These are phyloP conservation scores for Hyperopisus bebe DNA, from an alignment of 2,113 vertebrate species.

Conservation along the genomic window DNA sequence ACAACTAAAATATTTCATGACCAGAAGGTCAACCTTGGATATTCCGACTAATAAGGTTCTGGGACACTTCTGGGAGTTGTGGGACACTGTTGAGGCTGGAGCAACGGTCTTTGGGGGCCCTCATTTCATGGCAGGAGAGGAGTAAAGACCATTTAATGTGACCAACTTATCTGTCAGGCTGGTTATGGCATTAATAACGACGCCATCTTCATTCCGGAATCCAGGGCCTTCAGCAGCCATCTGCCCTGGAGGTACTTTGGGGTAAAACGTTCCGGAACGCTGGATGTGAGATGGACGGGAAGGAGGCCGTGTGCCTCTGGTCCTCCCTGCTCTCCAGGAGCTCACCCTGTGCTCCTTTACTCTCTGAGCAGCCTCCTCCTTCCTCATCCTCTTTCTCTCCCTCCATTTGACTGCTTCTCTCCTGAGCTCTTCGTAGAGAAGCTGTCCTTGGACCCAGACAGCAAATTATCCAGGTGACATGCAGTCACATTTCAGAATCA, in stretches of 20 bases:
- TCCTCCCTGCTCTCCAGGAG: not conserved
- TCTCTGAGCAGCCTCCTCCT: not conserved
- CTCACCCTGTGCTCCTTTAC: not conserved
- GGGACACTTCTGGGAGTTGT: too few species aligned
- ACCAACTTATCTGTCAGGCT: not conserved
- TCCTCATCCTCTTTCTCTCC: not conserved
- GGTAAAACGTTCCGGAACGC: not conserved
- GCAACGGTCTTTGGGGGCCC: not conserved
- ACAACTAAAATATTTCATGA: not conserved
- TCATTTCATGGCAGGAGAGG: not conserved
- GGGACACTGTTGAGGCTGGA: not conserved
- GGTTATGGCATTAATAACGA: not conserved
- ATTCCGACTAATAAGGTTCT: not conserved
- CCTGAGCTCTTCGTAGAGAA: not conserved
- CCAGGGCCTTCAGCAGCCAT: not conserved
- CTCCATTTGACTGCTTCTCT: not conserved
- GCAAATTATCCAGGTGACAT: not conserved
- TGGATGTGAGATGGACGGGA: not conserved
- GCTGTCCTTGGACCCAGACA: not conserved
- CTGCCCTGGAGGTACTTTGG: too few species aligned
- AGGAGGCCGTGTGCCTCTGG: not conserved
- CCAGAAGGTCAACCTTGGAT: constrained; percentile 15
- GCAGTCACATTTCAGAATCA: not conserved
- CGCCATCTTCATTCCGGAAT: not conserved
- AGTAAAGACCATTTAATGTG: not conserved